Conservation (phyloP, 2,888 invertebrate genomes). For the Pachymerium ferrugineum region DNA sequence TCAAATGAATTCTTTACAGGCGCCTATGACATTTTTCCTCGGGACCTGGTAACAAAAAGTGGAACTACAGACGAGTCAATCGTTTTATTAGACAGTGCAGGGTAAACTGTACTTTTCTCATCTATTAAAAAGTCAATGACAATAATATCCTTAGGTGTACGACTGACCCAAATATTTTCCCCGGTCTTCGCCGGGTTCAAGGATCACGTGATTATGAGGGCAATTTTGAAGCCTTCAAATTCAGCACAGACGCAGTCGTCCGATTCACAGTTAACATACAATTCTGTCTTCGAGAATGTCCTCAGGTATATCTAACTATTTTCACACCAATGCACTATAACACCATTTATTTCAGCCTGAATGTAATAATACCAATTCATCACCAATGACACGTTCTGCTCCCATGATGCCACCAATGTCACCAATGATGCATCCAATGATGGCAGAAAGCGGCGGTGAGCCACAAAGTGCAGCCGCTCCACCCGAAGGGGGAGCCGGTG, state of each 20-base stretch:
- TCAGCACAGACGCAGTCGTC: constrained; percentile 74
- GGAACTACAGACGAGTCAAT: constrained; percentile 49
- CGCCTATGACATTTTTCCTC: constrained; percentile 58
- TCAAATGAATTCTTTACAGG: constrained; percentile 38
- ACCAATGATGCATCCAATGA: neutral
- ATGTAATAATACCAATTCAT: neutral
- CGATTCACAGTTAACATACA: constrained; percentile 75
- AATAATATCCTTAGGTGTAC: constrained; percentile 56
- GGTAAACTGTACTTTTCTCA: neutral
- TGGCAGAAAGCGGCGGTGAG: neutral
- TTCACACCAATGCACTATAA: neutral
- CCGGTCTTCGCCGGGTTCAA: constrained; percentile 40
- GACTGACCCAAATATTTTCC: constrained; percentile 55
- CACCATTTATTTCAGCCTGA: constrained; percentile 30
- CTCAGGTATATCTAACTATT: constrained; percentile 52
- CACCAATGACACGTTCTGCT: neutral
- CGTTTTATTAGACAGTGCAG: constrained; percentile 1
- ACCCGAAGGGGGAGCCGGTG: neutral
- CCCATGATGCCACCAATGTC: neutral
- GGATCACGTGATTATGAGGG: constrained; percentile 43
- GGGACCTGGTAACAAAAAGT: constrained; percentile 73
- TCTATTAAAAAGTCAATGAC: neutral
- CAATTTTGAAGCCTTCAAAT: constrained; percentile 76
- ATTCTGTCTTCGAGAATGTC: constrained; percentile 68
- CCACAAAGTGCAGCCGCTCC: neutral